Base-by-base conservation (phyloP, 2,113 vertebrate species). In the Turdus rufiventris region DNA sequence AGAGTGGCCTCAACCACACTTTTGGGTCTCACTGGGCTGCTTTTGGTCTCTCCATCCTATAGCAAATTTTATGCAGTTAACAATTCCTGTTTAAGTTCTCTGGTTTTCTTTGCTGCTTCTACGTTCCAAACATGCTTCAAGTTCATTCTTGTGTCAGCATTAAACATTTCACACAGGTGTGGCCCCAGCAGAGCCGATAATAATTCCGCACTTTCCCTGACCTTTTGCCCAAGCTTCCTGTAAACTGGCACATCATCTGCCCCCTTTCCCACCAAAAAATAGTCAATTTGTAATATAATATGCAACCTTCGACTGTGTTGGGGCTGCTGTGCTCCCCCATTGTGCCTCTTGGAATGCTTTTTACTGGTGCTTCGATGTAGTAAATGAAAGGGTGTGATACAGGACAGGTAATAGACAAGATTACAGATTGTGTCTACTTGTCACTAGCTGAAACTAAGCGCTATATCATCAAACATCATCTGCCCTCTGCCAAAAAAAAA, bases 181-280 rank as follows among this genome's bases (percentile, higher is more conserved):
- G 97, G 97, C 96, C 91, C 83, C 93, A 31, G 92, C 91, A 95
- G 91, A 97, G 91, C 88, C 47, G 70, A 96, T 98, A 97, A 97
- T 96, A 96, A 96, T 96, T 95, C 78, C 76, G 79, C 95, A 97
- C 98, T 98, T 98, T 98, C 96, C 93, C 92, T 98, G 97, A 98
- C 98, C 98, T 98, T 96, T 97, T 97, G 72, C 97, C 94, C 92
- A 97, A 81, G 95, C 97, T 97, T 96, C 91, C 94, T 97, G 94
- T 96, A 97, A 98, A 94, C 84, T 93, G 76, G 95, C 74, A 96
- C 62, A 91, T 51, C 76, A 38, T 65, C 70, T 80, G 62, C 76
- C 53, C 42, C 28, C 9, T 20, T 24, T 33, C 58, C 25, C 68
- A 36, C 12, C 3, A 76, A 60, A 81, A 89, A 61, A 21, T 4